Percentiles rank a stretch among this genome's conserved stretches.
Conservation (phyloP, 2,888 invertebrate genomes). For the Rhimphoctona megacephalus region DNA sequence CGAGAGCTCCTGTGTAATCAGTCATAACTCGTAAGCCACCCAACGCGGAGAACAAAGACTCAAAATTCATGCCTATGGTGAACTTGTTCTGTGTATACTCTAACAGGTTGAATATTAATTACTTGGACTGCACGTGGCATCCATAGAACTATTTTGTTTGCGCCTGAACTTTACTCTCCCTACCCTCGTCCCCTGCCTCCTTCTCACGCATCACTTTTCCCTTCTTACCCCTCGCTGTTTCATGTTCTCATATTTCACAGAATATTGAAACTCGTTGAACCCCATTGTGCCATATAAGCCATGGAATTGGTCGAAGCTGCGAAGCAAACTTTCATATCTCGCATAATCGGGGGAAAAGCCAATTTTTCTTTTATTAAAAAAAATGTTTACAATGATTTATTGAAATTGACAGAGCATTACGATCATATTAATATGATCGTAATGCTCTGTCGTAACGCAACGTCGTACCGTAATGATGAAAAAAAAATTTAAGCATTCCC, state of each 20-base stretch:
- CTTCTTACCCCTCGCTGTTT: neutral
- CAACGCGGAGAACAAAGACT: slow-evolving; percentile 61
- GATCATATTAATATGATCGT: too few relatives aligned
- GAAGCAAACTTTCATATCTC: slow-evolving; percentile 22
- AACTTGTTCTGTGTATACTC: slow-evolving; percentile 62
- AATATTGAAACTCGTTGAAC: slow-evolving; percentile 60
- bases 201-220: neutral
- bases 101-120: slow-evolving; percentile 69
- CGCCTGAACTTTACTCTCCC: slow-evolving; percentile 47
- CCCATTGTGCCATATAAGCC: neutral
- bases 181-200: neutral
- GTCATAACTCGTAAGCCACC: slow-evolving; percentile 57
- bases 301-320: slow-evolving; percentile 2
- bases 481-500: neutral
- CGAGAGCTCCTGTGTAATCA: slow-evolving; percentile 60
- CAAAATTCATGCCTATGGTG: slow-evolving; percentile 64
- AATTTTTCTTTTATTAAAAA: slow-evolving; percentile 12
- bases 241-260: slow-evolving; percentile 56
- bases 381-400: slow-evolving; percentile 5
- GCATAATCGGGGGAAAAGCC: neutral
- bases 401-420: neutral
- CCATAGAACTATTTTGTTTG: slow-evolving; percentile 65
- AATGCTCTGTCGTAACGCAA: neutral
- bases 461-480: neutral
- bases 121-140: slow-evolving; percentile 62